Percentiles rank a stretch among this genome's conserved stretches.
phyloP scores from a whole-genome alignment of 1,140 invertebrate species.

The Neomicropteryx cornuta region DNA sequence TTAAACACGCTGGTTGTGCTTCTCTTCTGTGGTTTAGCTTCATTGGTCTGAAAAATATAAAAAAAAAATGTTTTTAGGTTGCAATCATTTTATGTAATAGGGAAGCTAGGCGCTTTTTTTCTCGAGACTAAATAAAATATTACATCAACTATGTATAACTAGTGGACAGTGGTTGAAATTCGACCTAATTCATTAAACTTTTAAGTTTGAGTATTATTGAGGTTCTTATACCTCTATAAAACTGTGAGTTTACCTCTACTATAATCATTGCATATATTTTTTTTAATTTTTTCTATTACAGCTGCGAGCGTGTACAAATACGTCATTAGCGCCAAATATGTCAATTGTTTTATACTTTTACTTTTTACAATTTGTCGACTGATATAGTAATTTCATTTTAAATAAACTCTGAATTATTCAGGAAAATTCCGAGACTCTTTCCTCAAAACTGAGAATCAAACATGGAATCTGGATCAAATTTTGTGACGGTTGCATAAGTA shows the following conservation, averaged over 20 bases:
- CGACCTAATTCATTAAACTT: not conserved
- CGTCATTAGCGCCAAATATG: not conserved
- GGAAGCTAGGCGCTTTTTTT: not conserved
- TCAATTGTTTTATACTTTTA: no score
- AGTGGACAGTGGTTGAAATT: not conserved
- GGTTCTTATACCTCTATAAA: not conserved
- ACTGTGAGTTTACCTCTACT: not conserved
- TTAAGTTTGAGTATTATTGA: not conserved
- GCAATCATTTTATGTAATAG: not conserved
- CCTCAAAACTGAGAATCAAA: no score
- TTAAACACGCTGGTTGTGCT: slow-evolving; percentile 45
- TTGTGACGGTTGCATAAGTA: no score
- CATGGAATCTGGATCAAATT: no score
- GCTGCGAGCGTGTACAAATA: no score
- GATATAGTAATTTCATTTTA: no score
- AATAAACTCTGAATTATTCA: no score
- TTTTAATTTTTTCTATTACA: not conserved
- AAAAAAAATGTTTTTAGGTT: not conserved
- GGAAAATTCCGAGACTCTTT: no score
- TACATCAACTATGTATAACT: not conserved
- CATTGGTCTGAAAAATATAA: slow-evolving; percentile 35
- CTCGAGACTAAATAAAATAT: no score
- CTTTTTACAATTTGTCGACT: no score
- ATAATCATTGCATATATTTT: no score
- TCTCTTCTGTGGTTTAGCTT: slow-evolving; percentile 44